Evolutionary conservation across 2,797 vertebrate genomes (phyloP).

Genomic region (Urocyon cinereoargenteus): DNA sequence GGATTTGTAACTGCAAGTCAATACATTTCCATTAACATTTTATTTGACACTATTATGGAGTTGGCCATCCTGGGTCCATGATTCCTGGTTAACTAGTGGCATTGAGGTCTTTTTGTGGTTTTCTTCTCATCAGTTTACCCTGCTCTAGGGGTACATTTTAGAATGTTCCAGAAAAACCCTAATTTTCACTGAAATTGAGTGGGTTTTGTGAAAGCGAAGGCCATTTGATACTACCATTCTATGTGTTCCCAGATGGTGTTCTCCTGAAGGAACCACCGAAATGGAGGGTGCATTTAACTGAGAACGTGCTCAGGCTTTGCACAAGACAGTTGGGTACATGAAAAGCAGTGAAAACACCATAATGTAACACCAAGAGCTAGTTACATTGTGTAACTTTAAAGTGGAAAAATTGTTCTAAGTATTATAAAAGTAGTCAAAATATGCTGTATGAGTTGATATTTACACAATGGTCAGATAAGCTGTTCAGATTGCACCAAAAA

Average conservation of each 20-base stretch:
- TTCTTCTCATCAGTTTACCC: background rate
- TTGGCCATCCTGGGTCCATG: background rate
- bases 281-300: background rate
- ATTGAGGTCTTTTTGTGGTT: background rate
- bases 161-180: background rate
- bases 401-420: background rate
- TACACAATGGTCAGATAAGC: background rate
- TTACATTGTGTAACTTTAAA: background rate
- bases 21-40: background rate
- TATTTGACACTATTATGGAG: background rate
- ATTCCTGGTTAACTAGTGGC: background rate
- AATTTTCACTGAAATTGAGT: background rate
- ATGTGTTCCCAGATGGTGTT: background rate
- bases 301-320: background rate
- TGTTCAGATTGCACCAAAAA: background rate
- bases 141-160: background rate
- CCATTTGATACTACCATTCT: background rate
- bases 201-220: background rate
- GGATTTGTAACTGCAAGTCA: background rate
- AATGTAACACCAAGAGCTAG: background rate
- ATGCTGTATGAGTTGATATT: background rate
- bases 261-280: background rate
- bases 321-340: background rate
- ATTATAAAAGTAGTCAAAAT: background rate
- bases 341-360: background rate